Evolutionary conservation across 2,888 invertebrate species (phyloP), one percentile per base, ranked within the genome.

Genomic region (Agrotis segetum): DNA sequence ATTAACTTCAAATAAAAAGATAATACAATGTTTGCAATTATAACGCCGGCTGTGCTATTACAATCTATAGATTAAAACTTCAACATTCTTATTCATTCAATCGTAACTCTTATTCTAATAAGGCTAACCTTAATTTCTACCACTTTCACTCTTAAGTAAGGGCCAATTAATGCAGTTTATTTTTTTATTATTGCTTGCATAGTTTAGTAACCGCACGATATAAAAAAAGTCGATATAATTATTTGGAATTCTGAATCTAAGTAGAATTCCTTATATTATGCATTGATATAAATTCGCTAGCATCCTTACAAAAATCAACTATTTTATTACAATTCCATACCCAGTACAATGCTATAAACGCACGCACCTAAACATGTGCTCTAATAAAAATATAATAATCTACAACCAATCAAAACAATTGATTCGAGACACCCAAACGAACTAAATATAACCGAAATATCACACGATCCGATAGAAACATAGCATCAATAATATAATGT

Each of bases 121-220:
- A 96, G 96, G 96, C 96, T 96, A 95, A 93, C 94, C 94, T 95
- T 95, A 96, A 90, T 93, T 89, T 90, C 94, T 94, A 95, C 91
- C 88, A 84, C 88, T 90, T 88, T 84, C 91, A 89, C 85, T 88
- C 89, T 79, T 89, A 90, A 88, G 85, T 88, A 89, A 90, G 89
- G 90, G 90, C 90, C 90, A 85, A 88, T 78, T 82, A 85, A 87
- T 87, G 87, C 87, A 87, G 71, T 85, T 84, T 81, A 75, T 76
- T 85, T 40, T 40, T 83, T 86, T 71, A 87, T 90, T 91, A 92
- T 93, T 93, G 92, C 92, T 92, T 87, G 83, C 80, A 74, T 77
- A 82, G 62, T 73, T 75, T 73, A 71, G 53, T 84, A 74, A 79
- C 55, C 71, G 77, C 79, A 76, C 64, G 59, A 74, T 77, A 67